phyloP scores from a whole-genome alignment of 1,140 invertebrate species.

The Popillia japonica region DNA sequence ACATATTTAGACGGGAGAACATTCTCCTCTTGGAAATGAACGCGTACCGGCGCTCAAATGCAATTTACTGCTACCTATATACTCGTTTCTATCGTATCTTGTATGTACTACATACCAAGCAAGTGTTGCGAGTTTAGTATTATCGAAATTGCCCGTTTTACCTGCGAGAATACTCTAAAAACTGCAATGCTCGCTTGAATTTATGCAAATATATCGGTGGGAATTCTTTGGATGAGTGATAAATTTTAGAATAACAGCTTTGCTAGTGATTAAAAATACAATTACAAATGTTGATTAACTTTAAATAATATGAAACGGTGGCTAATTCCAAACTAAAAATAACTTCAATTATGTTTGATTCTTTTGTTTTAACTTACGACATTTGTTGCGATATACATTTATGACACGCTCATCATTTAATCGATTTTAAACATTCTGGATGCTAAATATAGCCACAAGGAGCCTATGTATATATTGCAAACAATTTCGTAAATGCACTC shows the following conservation, averaged over 20 bases:
- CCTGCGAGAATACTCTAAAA: not conserved
- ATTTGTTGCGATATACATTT: too few relatives aligned
- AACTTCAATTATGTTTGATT: not conserved
- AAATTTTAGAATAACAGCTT: constrained; percentile 18
- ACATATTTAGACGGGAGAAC: not conserved
- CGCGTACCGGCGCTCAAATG: not conserved
- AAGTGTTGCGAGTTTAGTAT: constrained; percentile 3
- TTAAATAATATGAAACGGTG: too few relatives aligned
- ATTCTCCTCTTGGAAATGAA: not conserved
- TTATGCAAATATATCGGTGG: not conserved
- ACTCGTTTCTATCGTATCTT: not conserved
- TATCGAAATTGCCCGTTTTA: not conserved
- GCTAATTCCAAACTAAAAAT: too few relatives aligned
- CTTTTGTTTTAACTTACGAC: not conserved
- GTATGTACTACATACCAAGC: not conserved
- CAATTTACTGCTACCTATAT: not conserved
- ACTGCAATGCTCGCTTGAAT: not conserved
- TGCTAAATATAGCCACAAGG: not conserved
- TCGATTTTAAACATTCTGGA: not conserved
- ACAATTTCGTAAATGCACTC: constrained; percentile 25
- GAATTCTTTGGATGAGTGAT: not conserved
- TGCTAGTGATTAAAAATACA: not conserved
- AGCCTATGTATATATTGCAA: constrained; percentile 2
- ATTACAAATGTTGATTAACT: too few relatives aligned
- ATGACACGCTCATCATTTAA: not conserved